These are phyloP conservation scores for Periophthalmus magnuspinnatus DNA, from an alignment of 2,797 vertebrate genomes.

Conservation along the genomic window DNA sequence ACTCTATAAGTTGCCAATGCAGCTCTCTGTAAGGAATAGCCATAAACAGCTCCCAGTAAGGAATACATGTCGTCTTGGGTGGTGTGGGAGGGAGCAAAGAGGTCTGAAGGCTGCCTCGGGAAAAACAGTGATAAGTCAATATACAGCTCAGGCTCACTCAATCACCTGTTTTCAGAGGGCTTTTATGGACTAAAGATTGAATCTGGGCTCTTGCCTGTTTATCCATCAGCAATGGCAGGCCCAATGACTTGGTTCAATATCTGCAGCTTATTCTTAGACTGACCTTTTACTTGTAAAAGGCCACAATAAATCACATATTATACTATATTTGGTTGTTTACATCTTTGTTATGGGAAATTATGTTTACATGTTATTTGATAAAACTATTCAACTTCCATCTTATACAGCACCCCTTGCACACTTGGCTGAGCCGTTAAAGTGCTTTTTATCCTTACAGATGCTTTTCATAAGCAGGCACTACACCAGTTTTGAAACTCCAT, in stretches of 20 bases:
- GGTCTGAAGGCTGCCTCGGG: slow-evolving; percentile 15
- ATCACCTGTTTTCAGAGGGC: slow-evolving; percentile 34
- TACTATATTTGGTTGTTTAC: not conserved
- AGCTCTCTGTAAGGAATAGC: no score
- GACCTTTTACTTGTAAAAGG: not conserved
- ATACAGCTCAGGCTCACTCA: slow-evolving; percentile 17
- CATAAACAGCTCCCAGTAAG: not conserved
- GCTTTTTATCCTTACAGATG: slow-evolving; percentile 20
- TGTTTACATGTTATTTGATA: not conserved
- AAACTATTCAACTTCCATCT: not conserved
- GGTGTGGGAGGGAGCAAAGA: slow-evolving; percentile 6
- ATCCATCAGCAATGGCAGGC: slow-evolving; percentile 38
- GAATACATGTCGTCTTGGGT: not conserved
- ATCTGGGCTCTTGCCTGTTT: slow-evolving; percentile 39
- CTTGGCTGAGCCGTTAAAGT: slow-evolving; percentile 24
- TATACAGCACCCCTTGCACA: not conserved
- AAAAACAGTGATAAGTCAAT: slow-evolving; percentile 35
- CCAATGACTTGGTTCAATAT: slow-evolving; percentile 26
- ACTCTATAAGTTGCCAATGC: no score
- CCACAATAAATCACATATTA: not conserved
- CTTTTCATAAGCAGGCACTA: slow-evolving; percentile 45
- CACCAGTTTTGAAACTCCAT: slow-evolving; percentile 12
- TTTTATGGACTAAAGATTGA: slow-evolving; percentile 50
- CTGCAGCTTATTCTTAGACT: slow-evolving; percentile 11
- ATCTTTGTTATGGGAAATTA: not conserved